Evolutionary conservation across 2,888 invertebrate species (phyloP).

Genomic region (Ectemnius lituratus): DNA sequence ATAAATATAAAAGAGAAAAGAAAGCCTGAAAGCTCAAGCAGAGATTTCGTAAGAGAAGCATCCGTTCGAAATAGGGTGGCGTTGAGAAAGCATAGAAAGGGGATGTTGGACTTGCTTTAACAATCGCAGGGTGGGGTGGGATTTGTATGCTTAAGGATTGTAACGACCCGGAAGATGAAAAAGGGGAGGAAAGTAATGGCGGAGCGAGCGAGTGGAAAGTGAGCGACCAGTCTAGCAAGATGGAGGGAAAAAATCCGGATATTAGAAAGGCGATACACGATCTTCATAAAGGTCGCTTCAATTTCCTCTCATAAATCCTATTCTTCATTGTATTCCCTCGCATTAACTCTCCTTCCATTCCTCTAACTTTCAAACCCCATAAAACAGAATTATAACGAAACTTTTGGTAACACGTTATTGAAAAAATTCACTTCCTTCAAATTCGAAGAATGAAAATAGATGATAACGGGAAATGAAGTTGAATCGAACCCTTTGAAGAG

Average conservation of each 20-base stretch:
- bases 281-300: conserved; percentile 41
- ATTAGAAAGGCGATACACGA: conserved; percentile 52
- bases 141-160: conserved; percentile 57
- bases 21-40: neutral
- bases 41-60: neutral
- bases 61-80: conserved; percentile 16
- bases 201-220: neutral
- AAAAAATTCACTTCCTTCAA: too few species aligned
- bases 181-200: conserved; percentile 15
- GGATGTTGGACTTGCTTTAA: conserved; percentile 33
- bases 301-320: conserved; percentile 49
- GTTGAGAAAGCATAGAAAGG: conserved; percentile 14
- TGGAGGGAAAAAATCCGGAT: conserved; percentile 49
- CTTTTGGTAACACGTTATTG: too few species aligned
- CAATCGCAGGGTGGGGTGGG: conserved; percentile 50
- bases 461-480: conserved; percentile 46
- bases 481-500: conserved; percentile 56
- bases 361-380: too few species aligned
- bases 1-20: too few species aligned
- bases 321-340: conserved; percentile 3
- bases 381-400: too few species aligned
- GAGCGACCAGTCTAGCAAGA: conserved; percentile 7
- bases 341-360: neutral
- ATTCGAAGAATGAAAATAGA: conserved; percentile 32
- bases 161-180: conserved; percentile 46